Evolutionary conservation across 2,888 invertebrate species (phyloP).

Genomic region (Galerucella pusilla): DNA sequence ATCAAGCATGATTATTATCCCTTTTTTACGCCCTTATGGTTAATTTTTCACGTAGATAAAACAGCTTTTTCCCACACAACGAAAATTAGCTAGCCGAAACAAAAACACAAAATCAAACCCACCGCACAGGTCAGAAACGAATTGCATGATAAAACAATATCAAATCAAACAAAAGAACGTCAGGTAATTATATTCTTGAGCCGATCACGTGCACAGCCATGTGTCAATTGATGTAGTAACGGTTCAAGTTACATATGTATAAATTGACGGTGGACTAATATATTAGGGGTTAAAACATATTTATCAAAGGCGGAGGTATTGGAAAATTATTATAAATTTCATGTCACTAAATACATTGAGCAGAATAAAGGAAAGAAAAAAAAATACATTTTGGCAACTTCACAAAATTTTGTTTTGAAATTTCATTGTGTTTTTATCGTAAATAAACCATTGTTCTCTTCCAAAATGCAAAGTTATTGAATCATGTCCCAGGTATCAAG

Average conservation of each 20-base stretch:
- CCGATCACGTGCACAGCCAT: constrained; percentile 55
- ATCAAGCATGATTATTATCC: neutral
- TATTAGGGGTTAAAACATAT: constrained; percentile 2
- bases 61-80: constrained; percentile 1
- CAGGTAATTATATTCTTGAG: constrained; percentile 47
- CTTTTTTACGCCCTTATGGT: neutral
- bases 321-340: neutral
- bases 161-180: constrained; percentile 60
- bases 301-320: neutral
- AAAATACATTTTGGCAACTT: neutral
- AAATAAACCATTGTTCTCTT: too few relatives aligned
- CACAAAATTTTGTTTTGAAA: too few relatives aligned
- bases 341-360: too few relatives aligned
- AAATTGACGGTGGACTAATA: neutral
- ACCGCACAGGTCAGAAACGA: constrained; percentile 46
- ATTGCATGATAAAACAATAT: constrained; percentile 61
- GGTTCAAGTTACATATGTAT: constrained; percentile 22
- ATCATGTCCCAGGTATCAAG: too few relatives aligned
- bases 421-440: too few relatives aligned
- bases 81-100: constrained; percentile 11
- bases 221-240: constrained; percentile 42
- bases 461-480: too few relatives aligned
- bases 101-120: constrained; percentile 14
- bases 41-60: neutral
- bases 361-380: neutral